phyloP scores from a whole-genome alignment of 1,140 invertebrate species.

The Delia radicum region DNA sequence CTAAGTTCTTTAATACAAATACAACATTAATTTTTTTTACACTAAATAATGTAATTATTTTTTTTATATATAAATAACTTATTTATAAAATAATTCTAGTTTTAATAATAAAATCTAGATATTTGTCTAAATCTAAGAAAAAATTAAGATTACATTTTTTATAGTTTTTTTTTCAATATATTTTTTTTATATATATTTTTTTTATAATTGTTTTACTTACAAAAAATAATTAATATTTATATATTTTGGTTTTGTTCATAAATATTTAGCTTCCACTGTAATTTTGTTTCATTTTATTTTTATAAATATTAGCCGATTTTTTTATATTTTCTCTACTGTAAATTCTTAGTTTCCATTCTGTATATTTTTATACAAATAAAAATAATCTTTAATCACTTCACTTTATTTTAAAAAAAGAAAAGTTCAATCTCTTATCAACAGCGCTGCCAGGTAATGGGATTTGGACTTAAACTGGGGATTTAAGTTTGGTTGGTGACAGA shows the following conservation, averaged over 20 bases:
- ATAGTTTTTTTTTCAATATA: not conserved
- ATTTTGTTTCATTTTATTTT: not conserved
- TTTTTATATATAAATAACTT: not conserved
- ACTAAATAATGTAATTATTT: not conserved
- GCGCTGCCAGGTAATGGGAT: no score
- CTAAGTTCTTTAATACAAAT: not conserved
- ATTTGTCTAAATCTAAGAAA: not conserved
- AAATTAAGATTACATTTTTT: constrained; percentile 9
- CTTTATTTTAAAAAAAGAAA: not conserved
- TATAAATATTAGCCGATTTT: not conserved
- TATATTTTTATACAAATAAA: constrained; percentile 2
- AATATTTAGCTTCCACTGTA: not conserved
- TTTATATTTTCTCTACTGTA: constrained; percentile 1
- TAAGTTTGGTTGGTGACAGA: no score
- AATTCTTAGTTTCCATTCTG: constrained; percentile 21
- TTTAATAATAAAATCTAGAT: constrained; percentile 22
- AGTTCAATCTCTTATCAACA: no score
- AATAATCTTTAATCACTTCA: not conserved
- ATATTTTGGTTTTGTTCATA: not conserved
- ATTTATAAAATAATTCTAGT: not conserved
- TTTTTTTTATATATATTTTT: not conserved
- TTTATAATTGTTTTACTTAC: not conserved
- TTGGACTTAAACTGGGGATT: no score
- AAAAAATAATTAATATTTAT: not conserved
- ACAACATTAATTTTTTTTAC: not conserved